Evolutionary conservation across 92 coral and sea anemone species (phyloP), one percentile per base, ranked within the genome.

Genomic region (Paragorgia papillata): DNA sequence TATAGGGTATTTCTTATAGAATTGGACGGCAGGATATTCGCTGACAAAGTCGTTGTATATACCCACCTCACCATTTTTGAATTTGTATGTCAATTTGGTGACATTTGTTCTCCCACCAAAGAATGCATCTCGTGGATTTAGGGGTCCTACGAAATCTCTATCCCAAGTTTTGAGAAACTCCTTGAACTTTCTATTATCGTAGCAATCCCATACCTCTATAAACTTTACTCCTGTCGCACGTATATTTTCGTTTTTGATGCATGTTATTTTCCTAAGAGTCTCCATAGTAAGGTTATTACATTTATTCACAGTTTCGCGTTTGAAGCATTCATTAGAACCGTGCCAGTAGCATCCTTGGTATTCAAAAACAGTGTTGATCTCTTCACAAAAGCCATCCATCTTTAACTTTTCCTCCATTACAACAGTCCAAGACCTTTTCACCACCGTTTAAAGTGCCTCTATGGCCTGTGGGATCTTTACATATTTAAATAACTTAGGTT

Each of bases 391-490:
- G 0, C 65, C 65, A 0, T 58, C 65, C 34, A 58, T 28, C 7
- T 58, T 58, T 14, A 14, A 17, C 0, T 17, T 1, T 17, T 21
- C 26, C 7, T 58, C 24, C 3, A 57, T 25, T 30, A 1, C 24
- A 20, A n/a, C n/a, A n/a, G n/a, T n/a, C n/a, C n/a, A n/a, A n/a
- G n/a, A n/a, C n/a, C n/a, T 57, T 10, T 24, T 66, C 74, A 0
- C 74, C 74, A 66, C 74, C 74, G 74, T 66, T 66, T 20, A 66
- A 5, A 33, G 54, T 30, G 26, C 24, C n/a, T n/a, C n/a, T n/a
- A n/a, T n/a, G n/a, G n/a, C n/a, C n/a, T n/a, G n/a, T n/a, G n/a
- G n/a, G n/a, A n/a, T n/a, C n/a, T n/a, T n/a, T n/a, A n/a, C n/a
- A n/a, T n/a, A n/a, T n/a, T n/a, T n/a, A n/a, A n/a, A n/a, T n/a